Evolutionary conservation across 2,888 invertebrate genomes (phyloP).

Genomic region (Chydorus sphaericus): DNA sequence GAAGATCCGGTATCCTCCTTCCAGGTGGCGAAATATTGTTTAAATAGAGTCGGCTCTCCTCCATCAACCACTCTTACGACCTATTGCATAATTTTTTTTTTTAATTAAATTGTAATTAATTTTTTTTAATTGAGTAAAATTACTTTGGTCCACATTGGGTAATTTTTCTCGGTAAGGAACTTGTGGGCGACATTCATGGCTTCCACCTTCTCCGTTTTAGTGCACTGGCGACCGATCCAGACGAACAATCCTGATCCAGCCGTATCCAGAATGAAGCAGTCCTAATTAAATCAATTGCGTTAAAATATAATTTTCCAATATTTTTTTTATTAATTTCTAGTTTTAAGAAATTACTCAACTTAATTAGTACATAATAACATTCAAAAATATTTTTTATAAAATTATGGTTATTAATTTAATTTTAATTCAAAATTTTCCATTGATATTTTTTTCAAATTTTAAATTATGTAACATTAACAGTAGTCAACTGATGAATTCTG

Average conservation of each 20-base stretch:
- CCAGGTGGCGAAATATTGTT: conserved; percentile 76
- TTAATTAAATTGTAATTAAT: conserved; percentile 3
- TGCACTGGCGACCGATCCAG: conserved; percentile 66
- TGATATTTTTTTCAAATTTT: too few relatives aligned
- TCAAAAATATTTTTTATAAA: neutral
- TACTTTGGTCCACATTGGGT: conserved; percentile 54
- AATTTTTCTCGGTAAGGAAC: conserved; percentile 45
- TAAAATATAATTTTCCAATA: neutral
- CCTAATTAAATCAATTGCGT: conserved; percentile 33
- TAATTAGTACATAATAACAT: too few relatives aligned
- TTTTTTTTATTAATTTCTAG: neutral
- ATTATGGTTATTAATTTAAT: too few relatives aligned
- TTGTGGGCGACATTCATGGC: conserved; percentile 57
- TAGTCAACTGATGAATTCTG: too few relatives aligned
- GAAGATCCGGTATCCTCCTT: conserved; percentile 32
- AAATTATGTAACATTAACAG: too few relatives aligned
- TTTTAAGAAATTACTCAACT: too few relatives aligned
- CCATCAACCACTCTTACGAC: conserved; percentile 61
- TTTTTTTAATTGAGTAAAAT: conserved; percentile 9
- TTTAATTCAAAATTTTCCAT: too few relatives aligned
- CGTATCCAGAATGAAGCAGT: conserved; percentile 67
- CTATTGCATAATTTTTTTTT: conserved; percentile 23
- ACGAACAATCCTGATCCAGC: conserved; percentile 59
- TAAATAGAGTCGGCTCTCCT: conserved; percentile 72
- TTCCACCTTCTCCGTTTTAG: conserved; percentile 53